Conservation (phyloP, 1,140 invertebrate species). For the Vollenhovia emeryi region DNA sequence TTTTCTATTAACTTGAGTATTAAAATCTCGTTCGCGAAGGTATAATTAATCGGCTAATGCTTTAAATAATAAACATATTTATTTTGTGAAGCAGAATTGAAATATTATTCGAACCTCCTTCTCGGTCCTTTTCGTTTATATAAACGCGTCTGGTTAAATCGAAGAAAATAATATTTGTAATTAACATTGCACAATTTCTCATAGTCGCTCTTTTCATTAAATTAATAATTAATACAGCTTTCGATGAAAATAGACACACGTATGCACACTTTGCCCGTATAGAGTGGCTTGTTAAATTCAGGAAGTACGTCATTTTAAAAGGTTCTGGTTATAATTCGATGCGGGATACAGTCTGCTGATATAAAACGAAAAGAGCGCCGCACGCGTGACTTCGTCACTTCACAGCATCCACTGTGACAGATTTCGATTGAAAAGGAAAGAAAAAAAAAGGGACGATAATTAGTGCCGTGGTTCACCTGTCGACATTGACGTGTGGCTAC, state of each 20-base stretch:
- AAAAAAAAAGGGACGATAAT: conserved; percentile 25
- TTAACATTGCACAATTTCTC: not conserved
- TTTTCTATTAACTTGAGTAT: not conserved
- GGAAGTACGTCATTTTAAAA: conserved; percentile 48
- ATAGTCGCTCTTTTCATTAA: not conserved
- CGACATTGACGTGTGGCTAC: conserved; percentile 37
- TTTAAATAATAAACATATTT: not conserved
- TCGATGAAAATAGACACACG: not conserved
- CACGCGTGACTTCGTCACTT: conserved; percentile 27
- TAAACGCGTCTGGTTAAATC: not conserved
- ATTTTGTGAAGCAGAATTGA: not conserved
- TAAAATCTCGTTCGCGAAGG: not conserved
- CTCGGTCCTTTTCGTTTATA: not conserved
- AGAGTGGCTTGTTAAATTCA: conserved; percentile 37
- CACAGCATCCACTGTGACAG: conserved; percentile 33
- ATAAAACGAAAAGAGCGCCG: conserved; percentile 34
- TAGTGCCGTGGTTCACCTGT: conserved; percentile 28
- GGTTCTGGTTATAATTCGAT: conserved; percentile 44
- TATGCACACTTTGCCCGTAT: not conserved
- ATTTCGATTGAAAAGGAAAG: conserved; percentile 41
- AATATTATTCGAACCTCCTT: not conserved
- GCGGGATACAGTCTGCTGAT: conserved; percentile 37
- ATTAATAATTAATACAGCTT: conserved; percentile 5
- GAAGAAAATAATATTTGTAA: not conserved
- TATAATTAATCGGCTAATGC: not conserved